Evolutionary conservation across 2,797 vertebrate species (phyloP).

Genomic region (Botia almorhae): DNA sequence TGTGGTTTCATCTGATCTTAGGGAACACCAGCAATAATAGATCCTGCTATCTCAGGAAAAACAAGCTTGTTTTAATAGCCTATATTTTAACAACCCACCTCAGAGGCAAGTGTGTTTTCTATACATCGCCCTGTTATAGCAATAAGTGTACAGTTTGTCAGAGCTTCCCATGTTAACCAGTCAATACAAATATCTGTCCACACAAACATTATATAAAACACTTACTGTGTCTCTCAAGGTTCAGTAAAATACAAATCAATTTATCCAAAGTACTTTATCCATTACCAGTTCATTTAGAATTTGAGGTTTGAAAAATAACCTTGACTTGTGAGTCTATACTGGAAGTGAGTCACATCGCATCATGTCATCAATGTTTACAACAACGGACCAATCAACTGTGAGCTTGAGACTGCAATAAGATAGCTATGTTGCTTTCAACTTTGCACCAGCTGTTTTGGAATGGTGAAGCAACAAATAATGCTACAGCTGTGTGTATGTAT

Average conservation of each 20-base stretch:
- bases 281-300: too few species aligned
- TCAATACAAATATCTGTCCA: neutral
- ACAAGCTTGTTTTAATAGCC: conserved; percentile 5
- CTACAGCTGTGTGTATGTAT: too few species aligned
- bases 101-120: neutral
- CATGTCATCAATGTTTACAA: too few species aligned
- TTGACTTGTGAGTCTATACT: too few species aligned
- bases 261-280: neutral
- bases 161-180: neutral
- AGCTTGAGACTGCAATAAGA: too few species aligned
- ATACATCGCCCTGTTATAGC: neutral
- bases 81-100: neutral
- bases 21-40: neutral
- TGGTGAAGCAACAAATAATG: too few species aligned
- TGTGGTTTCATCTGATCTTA: conserved; percentile 8
- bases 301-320: too few species aligned
- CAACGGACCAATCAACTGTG: too few species aligned
- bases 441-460: too few species aligned
- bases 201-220: neutral
- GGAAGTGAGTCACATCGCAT: too few species aligned
- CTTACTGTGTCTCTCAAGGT: neutral
- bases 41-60: conserved; percentile 1
- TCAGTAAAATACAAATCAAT: neutral
- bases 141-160: neutral
- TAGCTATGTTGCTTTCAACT: too few species aligned